Evolutionary conservation across 1,140 invertebrate species (phyloP), one percentile per base, ranked within the genome.

Genomic region (Brachionus calyciflorus): DNA sequence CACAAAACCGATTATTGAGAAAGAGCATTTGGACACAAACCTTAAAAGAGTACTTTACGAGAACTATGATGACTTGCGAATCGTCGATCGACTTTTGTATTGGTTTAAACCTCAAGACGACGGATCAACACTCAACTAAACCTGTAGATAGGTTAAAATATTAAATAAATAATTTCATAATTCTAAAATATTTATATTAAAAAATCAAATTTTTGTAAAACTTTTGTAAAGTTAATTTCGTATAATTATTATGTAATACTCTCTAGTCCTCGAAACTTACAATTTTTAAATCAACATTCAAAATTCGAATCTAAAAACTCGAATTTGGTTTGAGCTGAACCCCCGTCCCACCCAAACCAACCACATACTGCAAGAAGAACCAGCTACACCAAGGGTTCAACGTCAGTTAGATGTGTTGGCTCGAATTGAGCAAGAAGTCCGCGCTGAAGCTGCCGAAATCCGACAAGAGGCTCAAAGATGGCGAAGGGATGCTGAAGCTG

Each of bases 91-190:
- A 17, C 55, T 30, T 9, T 21, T 65, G 17, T 65, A 65, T 65
- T 65, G 60, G 60, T 65, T 65, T 14, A 65, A 63, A 65, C 5
- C 14, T 9, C 3, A 40, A 7, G 57, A 57, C 12, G 53, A 57
- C 26, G 28, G 28, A 12, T 14, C 19, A 5, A n/a, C n/a, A n/a
- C n/a, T n/a, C n/a, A n/a, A n/a, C n/a, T n/a, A n/a, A 55, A 12
- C 51, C 19, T 28, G 51, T 55, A 55, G 51, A 55, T 55, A 55
- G 21, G 51, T 30, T 55, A 26, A 19, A 28, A 55, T 26, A 55
- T 24, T 51, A 51, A 51, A n/a, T n/a, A n/a, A n/a, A n/a, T n/a
- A n/a, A n/a, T n/a, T n/a, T n/a, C n/a, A n/a, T n/a, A n/a, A n/a
- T 51, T n/a, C 12, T 24, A 17, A 51, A 21, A 21, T 5, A 51